Evolutionary conservation across 2,888 invertebrate species (phyloP).

Genomic region (Stenurella melanura): DNA sequence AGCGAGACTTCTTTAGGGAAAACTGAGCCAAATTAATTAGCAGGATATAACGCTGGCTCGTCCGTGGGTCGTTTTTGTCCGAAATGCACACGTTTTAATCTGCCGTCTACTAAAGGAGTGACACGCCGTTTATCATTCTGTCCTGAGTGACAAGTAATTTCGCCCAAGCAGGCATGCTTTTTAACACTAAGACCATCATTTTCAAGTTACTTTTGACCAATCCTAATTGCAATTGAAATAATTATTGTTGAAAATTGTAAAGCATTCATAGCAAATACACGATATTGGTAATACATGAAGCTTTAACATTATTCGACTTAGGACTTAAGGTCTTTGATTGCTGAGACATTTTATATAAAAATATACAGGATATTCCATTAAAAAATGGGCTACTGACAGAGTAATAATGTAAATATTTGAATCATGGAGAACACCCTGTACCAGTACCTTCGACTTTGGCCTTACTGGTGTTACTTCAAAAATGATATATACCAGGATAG

Average conservation of each 20-base stretch:
- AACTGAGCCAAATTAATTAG: slow-evolving; percentile 36
- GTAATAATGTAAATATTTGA: too few species aligned
- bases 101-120: slow-evolving; percentile 35
- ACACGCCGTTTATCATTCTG: slow-evolving; percentile 53
- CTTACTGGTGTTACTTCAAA: too few species aligned
- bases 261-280: too few species aligned
- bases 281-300: background rate
- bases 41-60: background rate
- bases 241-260: too few species aligned
- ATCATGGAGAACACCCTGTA: too few species aligned
- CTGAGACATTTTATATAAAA: too few species aligned
- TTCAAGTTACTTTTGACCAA: background rate
- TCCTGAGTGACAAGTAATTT: slow-evolving; percentile 50
- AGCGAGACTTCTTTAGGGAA: slow-evolving; percentile 4
- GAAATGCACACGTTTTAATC: slow-evolving; percentile 51
- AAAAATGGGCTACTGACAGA: too few species aligned
- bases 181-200: slow-evolving; percentile 22
- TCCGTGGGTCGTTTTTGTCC: slow-evolving; percentile 46
- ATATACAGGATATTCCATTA: too few species aligned
- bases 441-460: too few species aligned
- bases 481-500: too few species aligned
- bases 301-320: background rate
- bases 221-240: background rate
- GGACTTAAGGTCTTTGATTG: too few species aligned
- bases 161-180: slow-evolving; percentile 7